Conservation (phyloP, 2,113 vertebrate genomes). For the Serranochromis macrocephalus region DNA sequence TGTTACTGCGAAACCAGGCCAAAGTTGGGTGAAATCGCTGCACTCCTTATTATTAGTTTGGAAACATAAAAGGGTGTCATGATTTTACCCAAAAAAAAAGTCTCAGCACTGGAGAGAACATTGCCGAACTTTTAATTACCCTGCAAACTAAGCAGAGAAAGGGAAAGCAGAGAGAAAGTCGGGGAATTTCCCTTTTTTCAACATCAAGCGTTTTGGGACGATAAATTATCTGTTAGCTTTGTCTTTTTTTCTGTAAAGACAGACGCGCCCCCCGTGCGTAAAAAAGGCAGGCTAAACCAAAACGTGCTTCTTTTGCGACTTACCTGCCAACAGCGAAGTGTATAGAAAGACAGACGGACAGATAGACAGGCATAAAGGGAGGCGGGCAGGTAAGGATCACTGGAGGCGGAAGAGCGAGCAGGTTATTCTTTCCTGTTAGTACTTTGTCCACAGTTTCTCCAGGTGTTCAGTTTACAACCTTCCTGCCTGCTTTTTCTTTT, state of each 20-base stretch:
- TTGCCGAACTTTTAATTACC: not conserved
- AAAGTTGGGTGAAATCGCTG: not conserved
- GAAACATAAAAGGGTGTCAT: not conserved
- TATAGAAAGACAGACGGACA: not conserved
- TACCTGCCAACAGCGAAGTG: constrained; percentile 18
- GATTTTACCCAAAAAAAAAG: fast-evolving
- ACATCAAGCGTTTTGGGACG: not conserved
- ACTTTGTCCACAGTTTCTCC: not conserved
- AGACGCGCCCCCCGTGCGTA: constrained; percentile 8
- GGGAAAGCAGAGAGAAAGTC: not conserved
- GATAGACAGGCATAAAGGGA: not conserved
- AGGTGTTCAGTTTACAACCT: not conserved
- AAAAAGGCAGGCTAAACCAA: not conserved
- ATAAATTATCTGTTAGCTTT: not conserved
- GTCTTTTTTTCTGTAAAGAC: not conserved
- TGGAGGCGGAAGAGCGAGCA: constrained; percentile 66
- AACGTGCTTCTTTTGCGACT: not conserved
- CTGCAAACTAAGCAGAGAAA: not conserved
- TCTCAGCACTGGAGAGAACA: not conserved
- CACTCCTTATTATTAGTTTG: not conserved
- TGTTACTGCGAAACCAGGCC: not conserved
- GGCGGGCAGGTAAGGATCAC: constrained; percentile 47
- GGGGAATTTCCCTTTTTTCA: not conserved
- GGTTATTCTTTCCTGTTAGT: not conserved
- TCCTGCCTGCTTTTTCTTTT: not conserved